A percentile compares a stretch with the other conserved stretches of the same genome.
Evolutionary conservation across 2,888 invertebrate species (phyloP).

Genomic region (Lacanobia oleracea): DNA sequence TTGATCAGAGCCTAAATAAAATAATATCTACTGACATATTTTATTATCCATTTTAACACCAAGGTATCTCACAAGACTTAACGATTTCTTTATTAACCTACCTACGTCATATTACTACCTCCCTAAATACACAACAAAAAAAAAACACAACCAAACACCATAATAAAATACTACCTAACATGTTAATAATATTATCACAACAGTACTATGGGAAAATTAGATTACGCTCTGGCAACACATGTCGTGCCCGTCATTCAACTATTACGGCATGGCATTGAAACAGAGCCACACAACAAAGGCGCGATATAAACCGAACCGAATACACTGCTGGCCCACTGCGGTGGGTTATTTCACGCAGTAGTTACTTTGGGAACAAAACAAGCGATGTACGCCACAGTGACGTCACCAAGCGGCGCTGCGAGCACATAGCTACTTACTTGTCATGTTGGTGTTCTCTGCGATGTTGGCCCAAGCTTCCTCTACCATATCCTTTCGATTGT

Average conservation of each 20-base stretch:
- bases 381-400: conserved; percentile 40
- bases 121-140: not conserved
- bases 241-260: conserved; percentile 32
- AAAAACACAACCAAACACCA: not conserved
- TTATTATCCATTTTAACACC: too few species aligned
- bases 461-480: conserved; percentile 72
- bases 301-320: conserved; percentile 26
- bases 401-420: conserved; percentile 34
- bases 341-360: conserved; percentile 5
- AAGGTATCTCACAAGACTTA: too few species aligned
- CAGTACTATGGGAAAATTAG: conserved; percentile 7
- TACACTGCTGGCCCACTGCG: conserved; percentile 41
- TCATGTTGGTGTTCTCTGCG: conserved; percentile 64
- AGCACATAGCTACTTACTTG: conserved; percentile 63
- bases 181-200: not conserved
- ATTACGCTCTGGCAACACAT: conserved; percentile 41
- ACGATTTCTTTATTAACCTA: too few species aligned
- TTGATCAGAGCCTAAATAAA: too few species aligned
- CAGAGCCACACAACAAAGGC: conserved; percentile 41
- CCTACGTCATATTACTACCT: too few species aligned
- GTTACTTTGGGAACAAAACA: conserved; percentile 25
- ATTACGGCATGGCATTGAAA: conserved; percentile 50
- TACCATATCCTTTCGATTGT: conserved; percentile 71
- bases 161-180: not conserved
- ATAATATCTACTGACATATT: too few species aligned